These are phyloP conservation scores for Camponotus vicinus DNA, from an alignment of 1,140 invertebrate species.

Conservation along the genomic window DNA sequence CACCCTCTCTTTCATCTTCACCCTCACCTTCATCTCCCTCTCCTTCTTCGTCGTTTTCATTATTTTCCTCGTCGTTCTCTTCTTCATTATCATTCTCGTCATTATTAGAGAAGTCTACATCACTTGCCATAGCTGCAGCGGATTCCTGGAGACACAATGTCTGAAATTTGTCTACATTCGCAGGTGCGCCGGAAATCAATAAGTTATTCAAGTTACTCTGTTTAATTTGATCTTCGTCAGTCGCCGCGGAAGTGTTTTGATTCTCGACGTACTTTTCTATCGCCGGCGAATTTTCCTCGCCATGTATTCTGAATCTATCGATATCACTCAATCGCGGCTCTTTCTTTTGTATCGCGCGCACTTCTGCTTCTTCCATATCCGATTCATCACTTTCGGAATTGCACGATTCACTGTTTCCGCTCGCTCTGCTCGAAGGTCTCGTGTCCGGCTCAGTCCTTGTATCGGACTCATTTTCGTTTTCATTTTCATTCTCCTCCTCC, in stretches of 20 bases:
- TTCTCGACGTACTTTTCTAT: not conserved
- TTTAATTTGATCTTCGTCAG: not conserved
- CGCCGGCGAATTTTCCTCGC: conserved; percentile 32
- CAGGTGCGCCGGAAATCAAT: not conserved
- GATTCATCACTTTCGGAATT: conserved; percentile 75
- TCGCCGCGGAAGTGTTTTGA: not conserved
- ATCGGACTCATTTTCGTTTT: conserved; percentile 69
- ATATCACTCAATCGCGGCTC: conserved; percentile 23
- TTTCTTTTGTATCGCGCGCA: conserved; percentile 61
- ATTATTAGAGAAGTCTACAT: conserved; percentile 74
- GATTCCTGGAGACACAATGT: not conserved
- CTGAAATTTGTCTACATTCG: conserved; percentile 21
- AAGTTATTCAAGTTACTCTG: conserved; percentile 22
- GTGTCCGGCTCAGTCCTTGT: conserved; percentile 38
- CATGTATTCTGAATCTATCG: conserved; percentile 43
- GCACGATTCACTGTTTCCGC: conserved; percentile 59
- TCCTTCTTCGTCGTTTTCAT: conserved; percentile 70
- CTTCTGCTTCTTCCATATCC: conserved; percentile 79
- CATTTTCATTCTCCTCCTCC: conserved; percentile 43
- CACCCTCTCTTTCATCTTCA: conserved; percentile 8
- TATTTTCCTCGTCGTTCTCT: conserved; percentile 63
- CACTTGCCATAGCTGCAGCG: not conserved
- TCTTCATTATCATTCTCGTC: conserved; percentile 70
- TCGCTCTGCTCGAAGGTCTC: conserved; percentile 59
- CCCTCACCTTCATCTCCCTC: conserved; percentile 60